Percentiles rank a stretch among this genome's conserved stretches.
phyloP scores from a whole-genome alignment of 2,888 invertebrate genomes.

The Phymatocera aterrima region DNA sequence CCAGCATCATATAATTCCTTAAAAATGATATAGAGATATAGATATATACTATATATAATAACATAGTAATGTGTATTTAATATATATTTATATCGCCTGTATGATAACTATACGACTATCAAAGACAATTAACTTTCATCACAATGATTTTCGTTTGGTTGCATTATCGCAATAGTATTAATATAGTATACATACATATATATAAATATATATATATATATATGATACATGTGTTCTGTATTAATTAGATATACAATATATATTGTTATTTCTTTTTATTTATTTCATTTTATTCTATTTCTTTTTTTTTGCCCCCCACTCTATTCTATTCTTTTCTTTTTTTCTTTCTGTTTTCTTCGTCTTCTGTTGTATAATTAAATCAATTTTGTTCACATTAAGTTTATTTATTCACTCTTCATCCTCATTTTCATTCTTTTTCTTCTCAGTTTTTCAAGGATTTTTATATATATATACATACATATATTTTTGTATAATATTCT shows the following conservation, averaged over 20 bases:
- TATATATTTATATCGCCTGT: constrained; percentile 1
- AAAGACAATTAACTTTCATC: constrained; percentile 29
- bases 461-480: too few relatives aligned
- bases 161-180: background rate
- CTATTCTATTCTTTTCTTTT: too few relatives aligned
- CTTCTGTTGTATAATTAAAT: background rate
- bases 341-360: background rate
- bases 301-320: too few relatives aligned
- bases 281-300: background rate
- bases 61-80: background rate
- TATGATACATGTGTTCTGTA: too few relatives aligned
- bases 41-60: background rate
- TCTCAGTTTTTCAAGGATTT: background rate
- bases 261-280: background rate
- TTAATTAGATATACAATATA: too few relatives aligned
- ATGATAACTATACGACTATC: background rate
- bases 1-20: too few relatives aligned
- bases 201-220: background rate
- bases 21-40: background rate
- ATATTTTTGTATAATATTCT: constrained; percentile 11
- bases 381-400: background rate
- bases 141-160: constrained; percentile 25
- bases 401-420: background rate
- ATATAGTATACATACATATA: background rate
- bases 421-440: background rate